Evolutionary conservation across 2,888 invertebrate genomes (phyloP), one percentile per base, ranked within the genome.

Genomic region (Tenthredo livida): DNA sequence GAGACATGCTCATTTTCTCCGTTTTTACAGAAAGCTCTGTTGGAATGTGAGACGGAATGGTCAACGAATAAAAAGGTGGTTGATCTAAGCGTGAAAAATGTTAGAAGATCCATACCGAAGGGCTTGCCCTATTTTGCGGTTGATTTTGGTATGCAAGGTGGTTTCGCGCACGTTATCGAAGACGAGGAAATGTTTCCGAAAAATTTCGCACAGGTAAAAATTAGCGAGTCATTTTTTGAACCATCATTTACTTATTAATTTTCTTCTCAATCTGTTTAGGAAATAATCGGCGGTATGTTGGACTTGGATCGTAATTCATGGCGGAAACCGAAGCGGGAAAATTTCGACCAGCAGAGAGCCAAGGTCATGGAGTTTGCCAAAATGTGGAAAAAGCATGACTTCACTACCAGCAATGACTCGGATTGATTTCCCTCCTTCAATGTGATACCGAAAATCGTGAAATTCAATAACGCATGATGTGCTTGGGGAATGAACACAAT

Each of bases 91-190:
- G 92, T 95, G 0, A 97, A 96, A 91, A 96, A 97, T 92, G 94
- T 99, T 33, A 95, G 98, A 67, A 95, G 95, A 91, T 96, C 97
- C 17, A 94, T 99, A 86, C 99, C 99, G 0, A 98, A 97, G 93
- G 98, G 98, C 0, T 95, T 99, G 87, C 97, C 99, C 0, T 99
- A 99, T 93, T 98, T 99, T 93, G 96, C 97, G 94, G 97, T 99
- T 0, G 97, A 98, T 93, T 99, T 99, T 94, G 99, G 98, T 25
- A 96, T 97, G 94, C 96, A 97, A 70, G 96, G 96, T 83, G 99
- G 99, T 0, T 99, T 97, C 94, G 99, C 98, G 75, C 99, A 99
- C 94, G 97, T 99, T 0, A 98, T 99, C 90, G 99, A 99, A 94
- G 98, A 99, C 93, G 97, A 98, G 91, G 95, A 96, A 85, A 92